A percentile compares a stretch with the other conserved stretches of the same genome.
These are phyloP conservation scores for Matsumurasca onukii DNA, from an alignment of 1,140 invertebrate genomes.

Conservation along the genomic window DNA sequence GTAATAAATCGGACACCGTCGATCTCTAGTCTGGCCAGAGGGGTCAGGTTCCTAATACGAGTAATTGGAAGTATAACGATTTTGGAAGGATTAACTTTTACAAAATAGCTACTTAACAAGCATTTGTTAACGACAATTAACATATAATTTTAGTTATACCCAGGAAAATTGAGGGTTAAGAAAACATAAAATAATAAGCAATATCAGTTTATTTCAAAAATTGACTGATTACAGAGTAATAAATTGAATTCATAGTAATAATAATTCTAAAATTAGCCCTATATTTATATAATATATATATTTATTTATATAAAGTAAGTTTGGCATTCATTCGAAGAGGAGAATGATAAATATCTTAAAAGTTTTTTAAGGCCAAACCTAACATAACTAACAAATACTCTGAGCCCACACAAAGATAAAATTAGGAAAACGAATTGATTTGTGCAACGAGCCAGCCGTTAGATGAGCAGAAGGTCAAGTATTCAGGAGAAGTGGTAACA, in stretches of 20 bases:
- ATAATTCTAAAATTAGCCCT: slow-evolving; percentile 23
- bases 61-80: too few relatives aligned
- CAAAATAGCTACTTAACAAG: too few relatives aligned
- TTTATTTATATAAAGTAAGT: slow-evolving; percentile 7
- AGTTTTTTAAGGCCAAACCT: slow-evolving; percentile 19
- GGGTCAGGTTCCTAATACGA: too few relatives aligned
- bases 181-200: slow-evolving; percentile 17
- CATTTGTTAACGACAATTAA: too few relatives aligned
- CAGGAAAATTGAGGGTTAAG: too few relatives aligned
- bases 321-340: slow-evolving; percentile 14
- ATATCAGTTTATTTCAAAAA: slow-evolving; percentile 28
- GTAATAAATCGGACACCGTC: too few relatives aligned
- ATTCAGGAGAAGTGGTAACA: slow-evolving; percentile 7
- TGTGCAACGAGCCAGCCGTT: slow-evolving; percentile 14
- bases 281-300: not conserved
- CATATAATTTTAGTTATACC: too few relatives aligned
- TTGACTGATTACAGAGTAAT: slow-evolving; percentile 22
- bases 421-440: slow-evolving; percentile 15
- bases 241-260: slow-evolving; percentile 28
- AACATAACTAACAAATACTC: slow-evolving; percentile 17
- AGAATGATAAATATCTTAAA: slow-evolving; percentile 15
- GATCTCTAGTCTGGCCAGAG: too few relatives aligned
- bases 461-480: slow-evolving; percentile 15
- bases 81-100: too few relatives aligned
- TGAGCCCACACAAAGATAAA: slow-evolving; percentile 15